Evolutionary conservation across 2,888 invertebrate genomes (phyloP), one percentile per base, ranked within the genome.

Genomic region (Troilus luridus): DNA sequence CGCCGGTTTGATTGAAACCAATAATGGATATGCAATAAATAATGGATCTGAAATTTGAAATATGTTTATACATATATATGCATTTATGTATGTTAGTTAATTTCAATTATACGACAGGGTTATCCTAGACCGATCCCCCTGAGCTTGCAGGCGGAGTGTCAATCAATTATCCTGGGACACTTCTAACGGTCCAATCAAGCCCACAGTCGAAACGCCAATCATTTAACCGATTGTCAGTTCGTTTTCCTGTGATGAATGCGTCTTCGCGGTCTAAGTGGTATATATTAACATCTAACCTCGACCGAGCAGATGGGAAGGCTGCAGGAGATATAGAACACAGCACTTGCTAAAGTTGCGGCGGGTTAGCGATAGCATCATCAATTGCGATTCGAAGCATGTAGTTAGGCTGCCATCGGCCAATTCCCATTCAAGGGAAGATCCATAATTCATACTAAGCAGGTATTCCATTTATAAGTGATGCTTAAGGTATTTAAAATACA

Each of bases 101-200:
- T 77, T 77, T 77, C 41, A 8, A 77, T 77, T 27, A 17, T 17
- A 14, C 41, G 27, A 41, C 27, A 1, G 41, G 17, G 41, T 17
- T 27, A 24, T 17, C 27, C 27, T 6, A 41, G 17, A 21, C 8
- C 0, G 72, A 0, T 19, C 2, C 27, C 11, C 1, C 72, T 7
- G 27, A 77, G 6, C 72, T 7, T 9, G 2, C 27, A 27, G 27
- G 41, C 0, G 6, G 72, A 41, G 72, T 19, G 72, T 77, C 72
- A 77, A 77, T 77, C 72, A 77, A 77, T 77, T 77, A 77, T 12
- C 14, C 41, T 17, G 19, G 59, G n/a, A 2, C 7, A 7, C 72
- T 41, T 41, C 5, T 77, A 77, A 77, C 72, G 72, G 72, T 77
- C 27, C 72, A 77, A 77, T 77, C 72, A 77, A 77, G 17, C 72